Evolutionary conservation across 1,140 invertebrate species (phyloP), one percentile per base, ranked within the genome.

Genomic region (Anagrus nilaparvatae): DNA sequence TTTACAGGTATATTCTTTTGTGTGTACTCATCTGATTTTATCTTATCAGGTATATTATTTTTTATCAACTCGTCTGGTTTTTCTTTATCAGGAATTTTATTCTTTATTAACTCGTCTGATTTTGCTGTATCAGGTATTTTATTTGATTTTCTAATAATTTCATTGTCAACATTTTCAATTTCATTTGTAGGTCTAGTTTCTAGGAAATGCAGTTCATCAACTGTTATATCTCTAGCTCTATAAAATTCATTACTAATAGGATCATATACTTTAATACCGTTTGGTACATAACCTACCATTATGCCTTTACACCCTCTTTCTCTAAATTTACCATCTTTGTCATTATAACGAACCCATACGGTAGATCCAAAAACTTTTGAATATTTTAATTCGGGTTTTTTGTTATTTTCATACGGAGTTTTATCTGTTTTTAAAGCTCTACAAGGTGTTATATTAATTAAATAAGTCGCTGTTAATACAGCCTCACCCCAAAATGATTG

Each of bases 351-450:
- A 13, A 61, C 55, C 49, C 61, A 62, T 24, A 57, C 58, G n/a
- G 57, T 67, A 13, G 53, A 65, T 34, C 67, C 65, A 60, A 74
- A 72, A 28, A 67, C 52, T 52, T 58, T 64, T 38, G 73, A 54
- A 56, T 72, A 56, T 46, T 58, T 57, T 32, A 72, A 32, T 40
- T 60, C 30, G 18, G 67, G 63, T 44, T 68, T 71, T 46, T 50
- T 60, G 47, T 53, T 44, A 52, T 63, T 58, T 55, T 73, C 65
- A 51, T 58, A 65, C 44, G 68, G 63, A 46, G 65, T 71, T 51
- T 59, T 58, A 18, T 44, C 49, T 32, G 33, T 17, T 44, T 52
- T 51, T 14, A 66, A 42, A 40, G 59, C 58, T 51, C 53, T 62
- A 43, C 58, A 63, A 37, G 64, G 62, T 27, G 47, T 50, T 38